A percentile compares a stretch with the other conserved stretches of the same genome.
Evolutionary conservation across 2,797 vertebrate species (phyloP).

Genomic region (Prionace glauca): DNA sequence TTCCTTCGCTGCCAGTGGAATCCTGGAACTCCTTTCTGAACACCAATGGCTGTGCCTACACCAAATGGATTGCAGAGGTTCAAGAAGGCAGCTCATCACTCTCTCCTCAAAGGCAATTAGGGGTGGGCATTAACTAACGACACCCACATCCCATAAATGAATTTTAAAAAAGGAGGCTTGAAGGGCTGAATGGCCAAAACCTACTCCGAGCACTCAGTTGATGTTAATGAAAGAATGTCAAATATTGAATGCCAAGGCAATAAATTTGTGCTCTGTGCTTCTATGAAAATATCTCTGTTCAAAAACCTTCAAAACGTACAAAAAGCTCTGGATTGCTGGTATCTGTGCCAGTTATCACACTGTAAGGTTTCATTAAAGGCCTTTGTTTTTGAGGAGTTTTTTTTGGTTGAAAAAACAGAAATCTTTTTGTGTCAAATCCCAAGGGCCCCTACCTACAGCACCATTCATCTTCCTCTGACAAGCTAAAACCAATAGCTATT

Average conservation of each 20-base stretch:
- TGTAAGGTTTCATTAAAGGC: slow-evolving; percentile 17
- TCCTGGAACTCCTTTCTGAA: no score
- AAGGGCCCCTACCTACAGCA: slow-evolving; percentile 21
- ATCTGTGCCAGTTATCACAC: neutral
- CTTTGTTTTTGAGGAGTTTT: slow-evolving; percentile 20
- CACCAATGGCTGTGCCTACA: no score
- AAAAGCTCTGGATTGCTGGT: neutral
- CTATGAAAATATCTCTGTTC: neutral
- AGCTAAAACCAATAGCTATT: slow-evolving; percentile 36
- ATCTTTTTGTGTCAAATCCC: slow-evolving; percentile 34
- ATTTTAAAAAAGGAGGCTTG: no score
- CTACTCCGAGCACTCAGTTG: neutral
- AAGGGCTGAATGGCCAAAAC: neutral
- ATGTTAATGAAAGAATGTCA: neutral
- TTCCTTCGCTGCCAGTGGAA: no score
- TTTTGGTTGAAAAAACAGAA: neutral
- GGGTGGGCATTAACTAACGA: no score
- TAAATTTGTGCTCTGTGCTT: neutral
- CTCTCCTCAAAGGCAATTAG: no score
- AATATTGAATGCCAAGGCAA: neutral
- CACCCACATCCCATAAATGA: no score
- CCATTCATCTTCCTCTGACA: slow-evolving; percentile 34
- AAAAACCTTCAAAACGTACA: neutral
- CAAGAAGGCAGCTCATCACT: no score
- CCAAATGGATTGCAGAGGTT: no score